phyloP scores from a whole-genome alignment of 2,888 invertebrate species.

The Lucinisca nassula region DNA sequence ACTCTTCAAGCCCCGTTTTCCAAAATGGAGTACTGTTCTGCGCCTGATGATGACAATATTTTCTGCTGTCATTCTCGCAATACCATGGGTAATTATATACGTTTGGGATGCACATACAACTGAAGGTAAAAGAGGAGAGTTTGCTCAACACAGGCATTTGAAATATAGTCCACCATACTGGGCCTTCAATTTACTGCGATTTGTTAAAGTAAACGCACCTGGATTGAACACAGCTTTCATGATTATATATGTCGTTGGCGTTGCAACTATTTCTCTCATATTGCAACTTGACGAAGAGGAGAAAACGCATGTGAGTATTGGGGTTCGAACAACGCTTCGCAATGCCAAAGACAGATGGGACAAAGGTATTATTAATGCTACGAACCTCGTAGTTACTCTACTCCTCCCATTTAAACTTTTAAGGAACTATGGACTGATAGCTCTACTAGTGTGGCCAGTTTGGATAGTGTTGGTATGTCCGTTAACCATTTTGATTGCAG shows the following conservation, averaged over 20 bases:
- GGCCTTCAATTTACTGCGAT: slow-evolving; percentile 12
- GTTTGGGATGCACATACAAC: background rate
- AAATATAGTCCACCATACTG: slow-evolving; percentile 13
- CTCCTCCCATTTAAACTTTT: slow-evolving; percentile 10
- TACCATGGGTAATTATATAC: slow-evolving; percentile 19
- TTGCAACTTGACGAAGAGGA: background rate
- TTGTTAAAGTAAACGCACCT: background rate
- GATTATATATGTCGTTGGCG: background rate
- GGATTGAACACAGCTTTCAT: background rate
- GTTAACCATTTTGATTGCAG: background rate
- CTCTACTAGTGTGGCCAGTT: slow-evolving; percentile 10
- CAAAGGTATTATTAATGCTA: slow-evolving; percentile 10
- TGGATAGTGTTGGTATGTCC: slow-evolving; percentile 1
- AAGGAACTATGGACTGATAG: slow-evolving; percentile 16
- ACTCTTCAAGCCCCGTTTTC: background rate
- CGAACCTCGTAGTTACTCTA: background rate
- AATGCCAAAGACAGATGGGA: slow-evolving; percentile 18
- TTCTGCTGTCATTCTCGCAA: slow-evolving; percentile 1
- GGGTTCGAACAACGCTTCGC: background rate
- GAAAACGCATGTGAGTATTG: background rate
- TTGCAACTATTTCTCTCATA: background rate
- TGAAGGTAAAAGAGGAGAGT: slow-evolving; percentile 9
- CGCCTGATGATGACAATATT: background rate
- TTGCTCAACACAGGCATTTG: background rate
- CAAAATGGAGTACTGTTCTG: background rate